These are phyloP conservation scores for Bradysia coprophila DNA, from an alignment of 1,140 invertebrate genomes.

Conservation along the genomic window DNA sequence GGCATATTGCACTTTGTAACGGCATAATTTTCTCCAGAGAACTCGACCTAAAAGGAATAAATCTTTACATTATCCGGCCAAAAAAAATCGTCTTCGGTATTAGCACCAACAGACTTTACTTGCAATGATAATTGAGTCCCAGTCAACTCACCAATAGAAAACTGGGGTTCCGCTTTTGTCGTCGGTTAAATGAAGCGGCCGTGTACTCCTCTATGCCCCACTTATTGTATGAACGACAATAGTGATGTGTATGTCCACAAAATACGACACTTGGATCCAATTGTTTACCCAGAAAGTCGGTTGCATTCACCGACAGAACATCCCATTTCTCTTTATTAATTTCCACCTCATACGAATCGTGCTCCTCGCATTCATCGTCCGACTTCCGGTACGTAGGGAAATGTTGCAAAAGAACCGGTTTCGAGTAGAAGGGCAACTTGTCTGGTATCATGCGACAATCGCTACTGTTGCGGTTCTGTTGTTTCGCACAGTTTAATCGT, in stretches of 20 bases:
- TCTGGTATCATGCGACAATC: no score
- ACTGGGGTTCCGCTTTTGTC: no score
- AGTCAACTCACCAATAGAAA: no score
- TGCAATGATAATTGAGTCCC: no score
- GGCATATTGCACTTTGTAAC: no score
- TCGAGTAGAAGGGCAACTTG: no score
- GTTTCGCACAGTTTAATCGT: conserved; percentile 61
- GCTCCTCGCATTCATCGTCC: conserved; percentile 62
- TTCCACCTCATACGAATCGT: conserved; percentile 45
- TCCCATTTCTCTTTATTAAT: conserved; percentile 67
- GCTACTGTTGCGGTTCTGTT: conserved; percentile 48
- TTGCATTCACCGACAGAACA: conserved; percentile 69
- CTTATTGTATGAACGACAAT: conserved; percentile 41
- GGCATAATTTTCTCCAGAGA: no score
- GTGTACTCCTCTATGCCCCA: conserved; percentile 44
- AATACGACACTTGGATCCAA: conserved; percentile 68
- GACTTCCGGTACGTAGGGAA: conserved; percentile 84
- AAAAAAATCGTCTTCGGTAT: no score
- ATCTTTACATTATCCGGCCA: no score
- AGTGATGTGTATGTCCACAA: conserved; percentile 84
- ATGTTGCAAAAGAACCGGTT: conserved; percentile 69
- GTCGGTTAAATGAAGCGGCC: conserved; percentile 87
- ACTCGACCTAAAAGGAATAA: no score
- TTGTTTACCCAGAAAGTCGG: conserved; percentile 48
- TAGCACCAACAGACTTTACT: no score